Evolutionary conservation across 2,888 invertebrate genomes (phyloP), one percentile per base, ranked within the genome.

Genomic region (Tricholauxania praeusta): DNA sequence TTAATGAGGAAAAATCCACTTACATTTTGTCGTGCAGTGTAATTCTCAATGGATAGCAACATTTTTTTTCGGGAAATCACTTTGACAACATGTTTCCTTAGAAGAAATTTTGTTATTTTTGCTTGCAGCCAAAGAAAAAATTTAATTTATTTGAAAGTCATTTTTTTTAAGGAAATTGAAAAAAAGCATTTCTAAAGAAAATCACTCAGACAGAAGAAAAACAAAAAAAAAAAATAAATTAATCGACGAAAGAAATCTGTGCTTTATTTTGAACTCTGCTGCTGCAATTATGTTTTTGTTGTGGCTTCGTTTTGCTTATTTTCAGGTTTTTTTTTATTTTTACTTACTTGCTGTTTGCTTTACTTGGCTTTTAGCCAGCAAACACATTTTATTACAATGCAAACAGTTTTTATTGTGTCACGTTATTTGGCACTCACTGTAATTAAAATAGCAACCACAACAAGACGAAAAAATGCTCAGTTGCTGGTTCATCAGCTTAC

Each of bases 351-450:
- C 64, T 49, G 49, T 22, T 64, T 55, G 32, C 59, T 70, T 55
- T 51, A 49, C 51, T 51, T 75, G 69, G 68, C 77, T 71, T 60
- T 52, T 65, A 71, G 77, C 77, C 74, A 74, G 75, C 76, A 47
- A 57, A 55, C 51, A 65, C 74, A 72, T 62, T 77, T 78, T 77
- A 78, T 76, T 75, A 72, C 74, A 72, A 76, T 77, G 76, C 72
- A 63, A 74, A 77, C 73, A 69, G 73, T 77, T 75, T 77, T 78
- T 76, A 77, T 75, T 75, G 79, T 81, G 79, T 78, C 84, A 84
- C 82, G 78, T 80, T 78, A 78, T 83, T 83, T 83, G 82, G 84
- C 84, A 84, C 79, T 79, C 60, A 71, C 65, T 47, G 59, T 65
- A 72, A 69, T 60, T 60, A 51, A 49, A 69, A 39, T 15, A 69